Conservation (phyloP, 2,888 invertebrate species). For the Palloptera scutellata region DNA sequence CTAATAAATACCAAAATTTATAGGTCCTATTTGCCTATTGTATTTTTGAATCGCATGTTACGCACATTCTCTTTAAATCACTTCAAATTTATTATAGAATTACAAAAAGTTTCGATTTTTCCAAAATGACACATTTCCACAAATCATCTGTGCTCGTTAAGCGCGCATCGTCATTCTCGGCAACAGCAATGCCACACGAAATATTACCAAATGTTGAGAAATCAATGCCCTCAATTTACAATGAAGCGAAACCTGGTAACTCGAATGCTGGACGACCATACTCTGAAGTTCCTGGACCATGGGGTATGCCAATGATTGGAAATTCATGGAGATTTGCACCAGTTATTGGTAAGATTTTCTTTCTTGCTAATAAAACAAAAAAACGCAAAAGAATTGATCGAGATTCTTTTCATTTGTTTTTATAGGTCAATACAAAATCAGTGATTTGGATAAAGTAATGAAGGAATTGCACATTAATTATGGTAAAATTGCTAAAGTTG, state of each 20-base stretch:
- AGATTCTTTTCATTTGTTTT: constrained; percentile 17
- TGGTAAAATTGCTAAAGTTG: constrained; percentile 72
- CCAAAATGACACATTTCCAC: constrained; percentile 53
- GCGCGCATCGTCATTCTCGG: constrained; percentile 56
- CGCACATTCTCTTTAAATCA: no score
- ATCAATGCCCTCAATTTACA: constrained; percentile 9
- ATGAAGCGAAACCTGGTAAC: constrained; percentile 16
- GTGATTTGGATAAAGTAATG: constrained; percentile 70
- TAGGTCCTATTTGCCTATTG: no score
- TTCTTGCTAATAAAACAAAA: neutral
- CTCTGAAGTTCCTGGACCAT: constrained; percentile 77
- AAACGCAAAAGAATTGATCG: neutral
- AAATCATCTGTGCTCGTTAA: constrained; percentile 51
- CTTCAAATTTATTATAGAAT: no score
- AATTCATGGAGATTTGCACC: constrained; percentile 84
- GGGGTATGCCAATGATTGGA: constrained; percentile 76
- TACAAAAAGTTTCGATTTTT: no score
- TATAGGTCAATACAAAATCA: constrained; percentile 69
- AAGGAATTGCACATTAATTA: constrained; percentile 67
- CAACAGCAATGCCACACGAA: constrained; percentile 46
- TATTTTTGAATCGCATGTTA: no score
- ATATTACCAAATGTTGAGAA: neutral
- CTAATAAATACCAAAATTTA: no score
- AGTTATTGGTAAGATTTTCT: constrained; percentile 70
- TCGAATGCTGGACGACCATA: constrained; percentile 65